Conservation (phyloP, 2,797 vertebrate species). For the Melanotaenia pygmaea region DNA sequence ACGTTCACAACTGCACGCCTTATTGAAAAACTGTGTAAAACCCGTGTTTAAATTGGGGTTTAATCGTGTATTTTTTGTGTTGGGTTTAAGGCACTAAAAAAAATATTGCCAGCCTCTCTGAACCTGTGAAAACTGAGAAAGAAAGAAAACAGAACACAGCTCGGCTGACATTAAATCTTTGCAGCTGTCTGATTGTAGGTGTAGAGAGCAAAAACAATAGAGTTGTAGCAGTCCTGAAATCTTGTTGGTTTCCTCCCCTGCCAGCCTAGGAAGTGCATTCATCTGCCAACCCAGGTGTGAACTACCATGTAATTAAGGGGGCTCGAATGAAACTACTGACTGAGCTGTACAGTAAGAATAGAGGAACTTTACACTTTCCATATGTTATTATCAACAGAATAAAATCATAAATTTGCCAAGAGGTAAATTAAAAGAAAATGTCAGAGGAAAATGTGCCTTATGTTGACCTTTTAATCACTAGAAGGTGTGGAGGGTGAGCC, state of each 20-base stretch:
- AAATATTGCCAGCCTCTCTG: not conserved
- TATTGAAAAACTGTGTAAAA: not conserved
- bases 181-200: slow-evolving; percentile 6
- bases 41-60: not conserved
- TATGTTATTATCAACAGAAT: not conserved
- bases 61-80: not conserved
- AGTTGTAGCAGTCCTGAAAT: slow-evolving; percentile 11
- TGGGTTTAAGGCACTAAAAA: not conserved
- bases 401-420: slow-evolving; percentile 9
- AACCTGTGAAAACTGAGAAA: not conserved
- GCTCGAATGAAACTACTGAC: slow-evolving; percentile 22
- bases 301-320: slow-evolving; percentile 20
- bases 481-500: slow-evolving; percentile 13
- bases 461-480: slow-evolving; percentile 20
- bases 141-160: not conserved
- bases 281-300: slow-evolving; percentile 52
- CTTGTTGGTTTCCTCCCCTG: slow-evolving; percentile 31
- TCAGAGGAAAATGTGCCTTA: slow-evolving; percentile 1
- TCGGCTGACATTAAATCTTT: not conserved
- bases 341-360: not conserved
- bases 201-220: slow-evolving; percentile 14
- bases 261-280: slow-evolving; percentile 43
- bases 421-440: slow-evolving; percentile 13
- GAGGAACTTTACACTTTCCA: not conserved
- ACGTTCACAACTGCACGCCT: not conserved